A percentile compares a stretch with the other conserved stretches of the same genome.
Conservation (phyloP, 1,140 invertebrate genomes). For the Drosophila jambulina region DNA sequence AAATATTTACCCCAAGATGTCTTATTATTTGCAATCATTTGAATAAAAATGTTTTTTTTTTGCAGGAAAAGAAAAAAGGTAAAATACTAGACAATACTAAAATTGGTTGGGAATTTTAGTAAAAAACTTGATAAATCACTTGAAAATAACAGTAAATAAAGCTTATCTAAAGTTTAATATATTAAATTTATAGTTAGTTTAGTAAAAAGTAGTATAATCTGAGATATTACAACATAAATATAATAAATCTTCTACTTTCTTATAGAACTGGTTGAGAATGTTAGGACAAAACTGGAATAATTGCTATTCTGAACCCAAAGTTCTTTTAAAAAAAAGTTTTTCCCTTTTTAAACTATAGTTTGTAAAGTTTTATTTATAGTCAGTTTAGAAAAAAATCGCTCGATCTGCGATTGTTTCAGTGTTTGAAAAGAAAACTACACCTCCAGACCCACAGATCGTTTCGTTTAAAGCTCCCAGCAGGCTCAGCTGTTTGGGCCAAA, state of each 20-base stretch:
- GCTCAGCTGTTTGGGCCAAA: slow-evolving; percentile 31
- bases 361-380: too few relatives aligned
- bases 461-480: slow-evolving; percentile 20
- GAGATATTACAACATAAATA: neutral
- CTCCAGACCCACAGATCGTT: neutral
- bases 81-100: too few relatives aligned
- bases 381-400: too few relatives aligned
- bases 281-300: neutral
- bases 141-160: neutral
- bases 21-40: neutral
- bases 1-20: neutral
- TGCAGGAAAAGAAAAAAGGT: too few relatives aligned
- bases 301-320: neutral
- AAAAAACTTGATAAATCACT: too few relatives aligned
- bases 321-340: too few relatives aligned
- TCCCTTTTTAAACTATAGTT: too few relatives aligned
- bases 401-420: slow-evolving; percentile 7
- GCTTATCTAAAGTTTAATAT: neutral
- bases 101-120: neutral
- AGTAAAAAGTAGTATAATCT: neutral
- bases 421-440: slow-evolving; percentile 7
- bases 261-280: neutral
- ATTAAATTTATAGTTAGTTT: neutral
- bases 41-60: too few relatives aligned
- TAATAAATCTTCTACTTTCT: neutral